Conservation (phyloP, 2,888 invertebrate genomes). For the Noctua comes region DNA sequence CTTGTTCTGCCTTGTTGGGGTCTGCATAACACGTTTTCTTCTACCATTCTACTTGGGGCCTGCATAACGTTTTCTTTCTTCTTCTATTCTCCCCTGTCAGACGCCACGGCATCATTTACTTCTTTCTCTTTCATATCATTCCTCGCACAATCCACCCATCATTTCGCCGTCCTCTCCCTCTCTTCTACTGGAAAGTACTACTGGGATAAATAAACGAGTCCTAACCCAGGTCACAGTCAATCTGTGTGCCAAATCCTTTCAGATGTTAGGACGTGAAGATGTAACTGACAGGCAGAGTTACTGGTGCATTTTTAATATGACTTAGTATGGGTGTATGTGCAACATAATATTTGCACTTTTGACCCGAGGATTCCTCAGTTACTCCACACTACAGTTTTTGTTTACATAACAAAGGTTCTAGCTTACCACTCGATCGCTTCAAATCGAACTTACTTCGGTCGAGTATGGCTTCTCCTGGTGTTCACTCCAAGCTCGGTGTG, state of each 20-base stretch:
- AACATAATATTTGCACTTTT: conserved; percentile 10
- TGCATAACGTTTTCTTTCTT: not conserved
- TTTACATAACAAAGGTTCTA: conserved; percentile 40
- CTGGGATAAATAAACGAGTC: not conserved
- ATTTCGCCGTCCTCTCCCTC: not conserved
- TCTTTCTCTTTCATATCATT: not conserved
- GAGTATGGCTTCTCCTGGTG: conserved; percentile 51
- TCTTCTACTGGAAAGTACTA: too few relatives aligned
- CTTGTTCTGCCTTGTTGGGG: too few relatives aligned
- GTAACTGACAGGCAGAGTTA: not conserved
- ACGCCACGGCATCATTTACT: not conserved
- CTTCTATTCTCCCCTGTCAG: not conserved
- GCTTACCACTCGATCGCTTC: conserved; percentile 11
- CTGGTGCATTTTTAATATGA: not conserved
- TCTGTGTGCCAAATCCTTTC: not conserved
- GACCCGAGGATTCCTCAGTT: conserved; percentile 4
- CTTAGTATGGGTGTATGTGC: not conserved
- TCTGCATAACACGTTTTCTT: too few relatives aligned
- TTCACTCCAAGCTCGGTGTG: conserved; percentile 9
- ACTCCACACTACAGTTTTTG: conserved; percentile 15
- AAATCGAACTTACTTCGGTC: conserved; percentile 32
- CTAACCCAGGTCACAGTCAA: not conserved
- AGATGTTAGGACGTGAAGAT: not conserved
- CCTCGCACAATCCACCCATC: not conserved
- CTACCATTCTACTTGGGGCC: not conserved